phyloP scores from a whole-genome alignment of 92 coral and sea anemone genomes.

The Epizoanthus scotinus region DNA sequence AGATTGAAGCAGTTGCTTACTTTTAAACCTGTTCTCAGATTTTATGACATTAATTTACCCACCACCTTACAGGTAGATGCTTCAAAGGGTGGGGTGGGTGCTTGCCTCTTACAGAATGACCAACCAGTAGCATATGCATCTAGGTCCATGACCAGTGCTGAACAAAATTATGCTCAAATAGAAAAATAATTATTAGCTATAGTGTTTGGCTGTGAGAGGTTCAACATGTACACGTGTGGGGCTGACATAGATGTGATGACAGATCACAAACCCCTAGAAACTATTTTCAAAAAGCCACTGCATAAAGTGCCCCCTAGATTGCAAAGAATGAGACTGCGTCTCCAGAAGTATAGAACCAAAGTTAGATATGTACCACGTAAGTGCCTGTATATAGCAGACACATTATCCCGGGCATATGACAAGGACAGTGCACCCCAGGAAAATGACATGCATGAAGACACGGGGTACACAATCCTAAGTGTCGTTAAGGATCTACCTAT shows the following conservation, averaged over 20 bases:
- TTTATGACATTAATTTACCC: slow-evolving; percentile 50
- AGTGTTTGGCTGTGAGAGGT: slow-evolving; percentile 51
- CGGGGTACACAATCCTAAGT: slow-evolving; percentile 9
- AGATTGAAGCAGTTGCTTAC: slow-evolving; percentile 39
- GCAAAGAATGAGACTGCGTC: slow-evolving; percentile 53
- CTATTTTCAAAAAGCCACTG: slow-evolving; percentile 51
- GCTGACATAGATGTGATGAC: slow-evolving; percentile 42
- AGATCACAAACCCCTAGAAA: slow-evolving; percentile 64
- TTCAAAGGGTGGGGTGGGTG: slow-evolving; percentile 58
- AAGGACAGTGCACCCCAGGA: slow-evolving; percentile 26
- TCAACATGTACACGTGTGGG: slow-evolving; percentile 53
- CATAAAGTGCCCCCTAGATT: slow-evolving; percentile 48
- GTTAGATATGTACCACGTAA: slow-evolving; percentile 58
- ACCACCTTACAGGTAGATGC: slow-evolving; percentile 66
- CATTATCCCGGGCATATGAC: slow-evolving; percentile 45
- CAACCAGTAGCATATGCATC: slow-evolving; percentile 47
- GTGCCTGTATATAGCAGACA: slow-evolving; percentile 52
- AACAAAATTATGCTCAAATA: slow-evolving; percentile 23
- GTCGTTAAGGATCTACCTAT: slow-evolving; percentile 10
- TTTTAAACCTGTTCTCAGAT: slow-evolving; percentile 49
- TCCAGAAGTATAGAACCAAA: slow-evolving; percentile 40
- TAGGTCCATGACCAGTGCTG: slow-evolving; percentile 38
- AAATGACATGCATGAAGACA: slow-evolving; percentile 33
- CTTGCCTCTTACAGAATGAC: slow-evolving; percentile 59
- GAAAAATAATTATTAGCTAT: slow-evolving; percentile 42